Base-by-base conservation (phyloP, 2,797 vertebrate species). In the Cichlasoma orientale region DNA sequence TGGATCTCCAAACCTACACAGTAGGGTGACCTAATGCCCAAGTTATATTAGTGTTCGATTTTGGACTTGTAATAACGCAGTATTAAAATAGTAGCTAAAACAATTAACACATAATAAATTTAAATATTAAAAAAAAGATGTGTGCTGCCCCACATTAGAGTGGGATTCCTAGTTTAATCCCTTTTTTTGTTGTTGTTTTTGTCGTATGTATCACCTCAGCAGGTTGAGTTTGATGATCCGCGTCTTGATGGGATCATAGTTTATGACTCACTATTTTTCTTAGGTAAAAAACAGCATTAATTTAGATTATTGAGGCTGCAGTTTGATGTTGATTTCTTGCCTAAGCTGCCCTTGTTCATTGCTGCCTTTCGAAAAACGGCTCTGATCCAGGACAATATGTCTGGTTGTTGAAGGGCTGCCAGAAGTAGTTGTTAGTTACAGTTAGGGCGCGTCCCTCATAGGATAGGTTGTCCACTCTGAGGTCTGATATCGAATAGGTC, bases 381-480 rank as follows among this genome's bases (percentile, higher is more conserved):
- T 70, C 84, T 71, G 79, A 63, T 89, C 74, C 81, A 78, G 11
- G 41, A 91, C 87, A 92, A 87, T 92, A 82, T 87, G 78, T 92
- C 90, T 92, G 90, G 87, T 86, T 93, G 90, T 61, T 89, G 79
- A 92, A 77, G 91, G 77, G 85, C 83, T 91, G 91, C 93, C 94
- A 95, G 92, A 78, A 83, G 91, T 77, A 89, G 89, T 84, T 89
- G 87, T 94, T 94, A 94, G 93, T 93, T 92, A 92, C 93, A 93
- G 90, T 92, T 84, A 91, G 89, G 94, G 94, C 87, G 83, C 80
- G 82, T 88, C 92, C 90, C 87, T 87, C 89, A 87, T 83, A 74
- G 87, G 90, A 91, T 83, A 83, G 88, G 87, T 88, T 72, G 87
- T 91, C 89, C 86, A 86, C 82, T 89, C 88, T 36, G 85, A 89